Evolutionary conservation across 2,113 vertebrate genomes (phyloP).

Genomic region (Heptranchias perlo): DNA sequence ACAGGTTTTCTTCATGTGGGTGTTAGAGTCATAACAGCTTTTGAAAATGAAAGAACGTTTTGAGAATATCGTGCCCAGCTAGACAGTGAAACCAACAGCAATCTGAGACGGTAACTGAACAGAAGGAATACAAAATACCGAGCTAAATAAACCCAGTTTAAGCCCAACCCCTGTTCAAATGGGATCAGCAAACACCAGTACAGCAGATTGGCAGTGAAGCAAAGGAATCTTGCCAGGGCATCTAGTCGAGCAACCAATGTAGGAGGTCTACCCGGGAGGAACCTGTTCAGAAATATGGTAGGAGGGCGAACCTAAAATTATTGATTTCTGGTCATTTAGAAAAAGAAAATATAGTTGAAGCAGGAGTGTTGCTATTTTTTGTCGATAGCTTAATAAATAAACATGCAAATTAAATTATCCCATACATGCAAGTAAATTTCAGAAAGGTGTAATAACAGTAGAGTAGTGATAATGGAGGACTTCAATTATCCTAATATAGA

Average conservation of each 20-base stretch:
- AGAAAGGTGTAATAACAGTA: neutral
- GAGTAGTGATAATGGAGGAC: neutral
- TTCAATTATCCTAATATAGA: too few relatives aligned
- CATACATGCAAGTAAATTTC: neutral
- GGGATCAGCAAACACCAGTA: neutral
- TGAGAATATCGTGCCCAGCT: neutral
- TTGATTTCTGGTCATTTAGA: neutral
- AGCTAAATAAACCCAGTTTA: neutral
- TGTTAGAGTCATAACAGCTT: neutral
- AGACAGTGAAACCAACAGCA: neutral
- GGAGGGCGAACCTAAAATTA: neutral
- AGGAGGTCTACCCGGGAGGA: neutral
- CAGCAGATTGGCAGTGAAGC: too few relatives aligned
- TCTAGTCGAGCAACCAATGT: neutral
- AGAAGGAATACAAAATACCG: neutral
- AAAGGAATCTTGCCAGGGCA: neutral
- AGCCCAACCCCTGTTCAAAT: neutral
- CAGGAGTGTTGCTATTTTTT: neutral
- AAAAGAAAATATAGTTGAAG: neutral
- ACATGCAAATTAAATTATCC: neutral
- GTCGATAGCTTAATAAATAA: neutral
- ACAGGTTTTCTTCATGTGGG: neutral
- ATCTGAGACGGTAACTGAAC: neutral
- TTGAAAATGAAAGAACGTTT: slow-evolving; percentile 12
- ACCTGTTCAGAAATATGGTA: neutral